phyloP scores from a whole-genome alignment of 2,797 vertebrate species.

The Leucoraja ocellata region DNA sequence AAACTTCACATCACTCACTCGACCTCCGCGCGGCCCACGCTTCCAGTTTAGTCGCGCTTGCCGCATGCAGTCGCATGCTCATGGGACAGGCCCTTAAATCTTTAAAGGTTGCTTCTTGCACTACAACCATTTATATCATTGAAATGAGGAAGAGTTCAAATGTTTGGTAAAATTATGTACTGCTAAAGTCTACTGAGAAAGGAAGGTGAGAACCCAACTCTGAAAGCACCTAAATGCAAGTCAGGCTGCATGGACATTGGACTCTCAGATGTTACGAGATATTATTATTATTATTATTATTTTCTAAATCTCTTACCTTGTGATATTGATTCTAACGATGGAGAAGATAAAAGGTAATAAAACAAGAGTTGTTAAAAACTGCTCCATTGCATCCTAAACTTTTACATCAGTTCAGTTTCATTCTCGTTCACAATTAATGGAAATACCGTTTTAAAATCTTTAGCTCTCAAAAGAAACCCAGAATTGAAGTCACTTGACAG shows the following conservation, averaged over 20 bases:
- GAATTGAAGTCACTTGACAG: too few relatives aligned
- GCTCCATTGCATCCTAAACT: background rate
- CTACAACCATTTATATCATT: background rate
- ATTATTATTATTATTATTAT: too few relatives aligned
- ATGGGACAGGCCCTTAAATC: background rate
- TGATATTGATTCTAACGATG: background rate
- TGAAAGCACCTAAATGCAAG: background rate
- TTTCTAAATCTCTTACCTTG: background rate
- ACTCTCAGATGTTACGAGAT: background rate
- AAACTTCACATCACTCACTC: too few relatives aligned
- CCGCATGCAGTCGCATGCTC: too few relatives aligned
- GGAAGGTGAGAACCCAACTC: background rate
- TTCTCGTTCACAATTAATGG: background rate
- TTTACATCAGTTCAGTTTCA: background rate
- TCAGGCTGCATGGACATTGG: too few relatives aligned
- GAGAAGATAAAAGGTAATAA: background rate
- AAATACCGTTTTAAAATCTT: background rate
- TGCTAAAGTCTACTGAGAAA: background rate
- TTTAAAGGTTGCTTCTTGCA: background rate
- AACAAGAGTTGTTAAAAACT: background rate
- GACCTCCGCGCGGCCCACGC: too few relatives aligned
- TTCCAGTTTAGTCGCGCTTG: too few relatives aligned
- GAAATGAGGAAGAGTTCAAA: background rate
- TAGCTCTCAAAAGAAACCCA: background rate
- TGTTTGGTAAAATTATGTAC: background rate